Percentiles rank a stretch among this genome's conserved stretches.
Conservation (phyloP, 2,888 invertebrate genomes). For the Spisula solida region DNA sequence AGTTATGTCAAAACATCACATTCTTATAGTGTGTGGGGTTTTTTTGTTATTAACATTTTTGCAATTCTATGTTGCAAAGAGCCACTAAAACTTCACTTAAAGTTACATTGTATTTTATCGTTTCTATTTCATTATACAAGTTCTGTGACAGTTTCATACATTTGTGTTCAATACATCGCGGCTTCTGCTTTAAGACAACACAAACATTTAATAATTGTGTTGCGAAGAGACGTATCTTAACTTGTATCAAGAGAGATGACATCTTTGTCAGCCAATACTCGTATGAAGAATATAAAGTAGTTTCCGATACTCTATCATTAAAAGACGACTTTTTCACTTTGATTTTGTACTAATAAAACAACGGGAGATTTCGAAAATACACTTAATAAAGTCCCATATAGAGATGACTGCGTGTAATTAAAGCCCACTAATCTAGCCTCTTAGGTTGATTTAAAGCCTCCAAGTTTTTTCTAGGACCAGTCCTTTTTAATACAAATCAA, state of each 20-base stretch:
- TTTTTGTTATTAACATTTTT: too few species aligned
- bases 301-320: constrained; percentile 37
- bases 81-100: too few species aligned
- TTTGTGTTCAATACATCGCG: not conserved
- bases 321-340: constrained; percentile 31
- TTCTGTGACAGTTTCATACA: too few species aligned
- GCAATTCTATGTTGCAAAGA: too few species aligned
- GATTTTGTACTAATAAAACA: constrained; percentile 31
- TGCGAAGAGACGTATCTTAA: not conserved
- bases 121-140: too few species aligned
- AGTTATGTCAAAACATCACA: too few species aligned
- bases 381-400: constrained; percentile 6
- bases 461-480: constrained; percentile 12
- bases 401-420: constrained; percentile 19
- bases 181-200: not conserved
- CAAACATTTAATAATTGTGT: constrained; percentile 26
- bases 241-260: not conserved
- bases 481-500: constrained; percentile 63
- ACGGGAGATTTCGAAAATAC: constrained; percentile 20
- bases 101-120: too few species aligned
- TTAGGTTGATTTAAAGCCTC: not conserved
- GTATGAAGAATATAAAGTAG: constrained; percentile 16
- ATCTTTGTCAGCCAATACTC: constrained; percentile 20
- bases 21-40: too few species aligned
- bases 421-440: constrained; percentile 25